Evolutionary conservation across 2,888 invertebrate species (phyloP), one percentile per base, ranked within the genome.

Genomic region (Axea sp.): DNA sequence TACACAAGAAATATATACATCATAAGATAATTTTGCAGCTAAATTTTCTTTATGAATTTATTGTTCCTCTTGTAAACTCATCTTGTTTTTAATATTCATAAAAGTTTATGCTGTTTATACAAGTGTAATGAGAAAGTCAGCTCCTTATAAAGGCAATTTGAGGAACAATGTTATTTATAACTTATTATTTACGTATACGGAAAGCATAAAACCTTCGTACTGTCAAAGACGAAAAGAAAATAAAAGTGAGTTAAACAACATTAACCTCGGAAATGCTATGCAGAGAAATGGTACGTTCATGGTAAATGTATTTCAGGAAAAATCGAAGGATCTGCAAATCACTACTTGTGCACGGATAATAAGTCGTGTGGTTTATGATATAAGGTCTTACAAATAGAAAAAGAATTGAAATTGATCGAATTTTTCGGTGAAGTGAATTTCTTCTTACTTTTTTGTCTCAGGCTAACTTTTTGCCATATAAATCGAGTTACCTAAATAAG

Each of bases 321-420:
- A 12, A 2, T 2, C 2, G 3, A 31, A 12, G 51, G 35, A 9
- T 26, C 22, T 3, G 26, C 14, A 51, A 51, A 51, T 24, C 37
- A 9, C 7, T 24, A 33, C 49, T 49, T 24, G 15, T 8, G 8
- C 17, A 24, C 22, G 33, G 33, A 9, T 28, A 8, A 28, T 28
- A 28, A 28, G 4, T 6, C 17, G n/a, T n/a, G n/a, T n/a, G n/a
- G n/a, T n/a, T n/a, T n/a, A n/a, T n/a, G n/a, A n/a, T n/a, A n/a
- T n/a, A n/a, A n/a, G n/a, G n/a, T n/a, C n/a, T n/a, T n/a, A n/a
- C n/a, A n/a, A n/a, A n/a, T n/a, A n/a, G n/a, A n/a, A n/a, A n/a
- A n/a, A n/a, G n/a, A n/a, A n/a, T n/a, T n/a, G n/a, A n/a, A 35
- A 39, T 51, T 37, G 37, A 53, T 47, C 30, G 30, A 30, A 51